phyloP scores from a whole-genome alignment of 64 coral and sea anemone genomes.

The Montipora cactus region DNA sequence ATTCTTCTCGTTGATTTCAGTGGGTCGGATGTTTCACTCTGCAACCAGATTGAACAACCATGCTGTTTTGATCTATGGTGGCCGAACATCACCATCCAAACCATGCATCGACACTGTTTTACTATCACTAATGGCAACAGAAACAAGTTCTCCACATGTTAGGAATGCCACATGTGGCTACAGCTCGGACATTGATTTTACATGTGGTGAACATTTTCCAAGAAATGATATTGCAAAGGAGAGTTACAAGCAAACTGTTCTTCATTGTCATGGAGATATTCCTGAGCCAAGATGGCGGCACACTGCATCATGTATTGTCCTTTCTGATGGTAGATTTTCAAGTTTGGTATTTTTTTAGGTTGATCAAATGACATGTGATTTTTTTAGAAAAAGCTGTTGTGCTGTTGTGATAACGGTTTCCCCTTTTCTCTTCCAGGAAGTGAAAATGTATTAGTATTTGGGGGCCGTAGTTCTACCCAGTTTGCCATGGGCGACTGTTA shows the following conservation, averaged over 20 bases:
- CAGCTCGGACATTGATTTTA: background rate
- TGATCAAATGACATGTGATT: background rate
- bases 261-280: slow-evolving; percentile 55
- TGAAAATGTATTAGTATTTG: slow-evolving; percentile 81
- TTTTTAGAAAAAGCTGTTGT: background rate
- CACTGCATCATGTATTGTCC: slow-evolving; percentile 53
- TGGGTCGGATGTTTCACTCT: slow-evolving; percentile 83
- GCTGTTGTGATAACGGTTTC: background rate
- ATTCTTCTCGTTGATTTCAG: slow-evolving; percentile 42
- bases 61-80: slow-evolving; percentile 74
- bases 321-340: slow-evolving; percentile 53
- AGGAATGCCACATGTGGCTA: background rate
- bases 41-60: slow-evolving; percentile 54
- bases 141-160: background rate
- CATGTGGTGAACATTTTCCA: background rate
- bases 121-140: background rate
- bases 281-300: slow-evolving; percentile 89
- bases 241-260: slow-evolving; percentile 4
- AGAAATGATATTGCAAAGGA: background rate
- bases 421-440: slow-evolving; percentile 21
- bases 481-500: slow-evolving; percentile 83
- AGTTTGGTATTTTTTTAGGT: background rate
- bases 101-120: slow-evolving; percentile 58
- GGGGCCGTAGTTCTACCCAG: slow-evolving; percentile 54
- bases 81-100: slow-evolving; percentile 78